Evolutionary conservation across 1,140 invertebrate species (phyloP).

Genomic region (Bombus turneri): DNA sequence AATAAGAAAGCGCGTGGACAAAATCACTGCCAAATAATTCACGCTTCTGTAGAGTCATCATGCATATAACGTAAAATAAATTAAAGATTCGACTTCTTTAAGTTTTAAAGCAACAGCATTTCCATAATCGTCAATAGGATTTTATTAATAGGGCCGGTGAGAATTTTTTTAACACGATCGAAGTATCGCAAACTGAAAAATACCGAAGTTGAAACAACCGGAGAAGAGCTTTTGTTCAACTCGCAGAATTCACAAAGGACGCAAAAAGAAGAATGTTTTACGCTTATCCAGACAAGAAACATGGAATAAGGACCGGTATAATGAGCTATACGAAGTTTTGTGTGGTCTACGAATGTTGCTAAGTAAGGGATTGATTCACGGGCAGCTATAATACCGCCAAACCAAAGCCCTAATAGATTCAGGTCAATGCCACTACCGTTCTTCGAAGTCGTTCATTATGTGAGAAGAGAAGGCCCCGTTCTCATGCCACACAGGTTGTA

Average conservation of each 20-base stretch:
- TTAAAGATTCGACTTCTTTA: no score
- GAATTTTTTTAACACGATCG: not conserved
- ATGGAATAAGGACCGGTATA: slow-evolving; percentile 48
- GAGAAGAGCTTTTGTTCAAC: not conserved
- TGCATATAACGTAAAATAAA: no score
- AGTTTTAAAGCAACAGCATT: no score
- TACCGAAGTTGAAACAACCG: not conserved
- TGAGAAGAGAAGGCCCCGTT: slow-evolving; percentile 65
- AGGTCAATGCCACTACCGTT: slow-evolving; percentile 72
- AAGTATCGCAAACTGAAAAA: not conserved
- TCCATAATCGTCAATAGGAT: no score
- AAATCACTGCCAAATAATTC: no score
- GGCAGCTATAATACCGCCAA: slow-evolving; percentile 71
- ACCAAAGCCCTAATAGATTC: slow-evolving; percentile 70
- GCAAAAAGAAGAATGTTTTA: slow-evolving; percentile 18
- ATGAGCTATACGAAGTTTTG: slow-evolving; percentile 58
- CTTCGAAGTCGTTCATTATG: slow-evolving; percentile 71
- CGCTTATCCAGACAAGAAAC: slow-evolving; percentile 9
- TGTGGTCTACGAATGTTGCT: slow-evolving; percentile 66
- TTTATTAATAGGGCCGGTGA: not conserved
- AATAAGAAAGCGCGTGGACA: no score
- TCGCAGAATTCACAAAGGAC: not conserved
- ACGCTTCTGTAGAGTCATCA: no score
- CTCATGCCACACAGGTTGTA: slow-evolving; percentile 68
- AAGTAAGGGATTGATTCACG: slow-evolving; percentile 72